Base-by-base conservation (phyloP, 2,797 vertebrate species). In the Syngnathus rostellatus region DNA sequence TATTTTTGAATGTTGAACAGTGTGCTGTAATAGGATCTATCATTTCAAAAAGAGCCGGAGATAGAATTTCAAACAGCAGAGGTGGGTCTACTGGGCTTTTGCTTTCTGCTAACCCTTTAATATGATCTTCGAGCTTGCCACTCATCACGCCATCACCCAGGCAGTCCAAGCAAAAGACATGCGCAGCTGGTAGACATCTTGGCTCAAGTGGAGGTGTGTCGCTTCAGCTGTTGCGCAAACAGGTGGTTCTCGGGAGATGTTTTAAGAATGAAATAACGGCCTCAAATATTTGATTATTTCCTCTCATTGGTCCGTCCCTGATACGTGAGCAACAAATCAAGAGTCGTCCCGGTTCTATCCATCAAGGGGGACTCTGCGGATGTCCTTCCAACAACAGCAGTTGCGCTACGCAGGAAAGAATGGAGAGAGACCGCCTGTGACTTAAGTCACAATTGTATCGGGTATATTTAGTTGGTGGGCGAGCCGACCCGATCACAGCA, bases 151-250 rank as follows among this genome's bases (percentile, higher is more conserved):
- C 67, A 74, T 38, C 63, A 43, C 9, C 73, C 72, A 55, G 77
- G 73, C 73, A 50, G 55, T 8, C 1, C 72, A 65, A 80, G 72
- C 68, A 65, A 70, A 65, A 72, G 84, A 81, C 77, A 83, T 78
- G 80, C 83, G 68, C 85, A 87, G 88, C 80, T 88, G 87, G 83
- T 81, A 89, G 90, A 89, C 88, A 78, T 78, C 58, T 72, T 82
- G 86, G 82, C 89, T 89, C 79, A 71, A 64, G 68, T 65, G 79
- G 85, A 83, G 79, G 71, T 75, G 72, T 46, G 23, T 79, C 80
- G 58, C 17, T 81, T 90, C 90, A 91, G 88, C 89, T 91, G 90
- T 87, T 77, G 69, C 6, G 17, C 65, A 83, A 31, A 86, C 90
- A 91, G 83, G 84, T 89, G 87, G 59, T 53, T 76, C 65, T 73